Evolutionary conservation across 2,113 vertebrate genomes (phyloP), one percentile per base, ranked within the genome.

Genomic region (Morone saxatilis): DNA sequence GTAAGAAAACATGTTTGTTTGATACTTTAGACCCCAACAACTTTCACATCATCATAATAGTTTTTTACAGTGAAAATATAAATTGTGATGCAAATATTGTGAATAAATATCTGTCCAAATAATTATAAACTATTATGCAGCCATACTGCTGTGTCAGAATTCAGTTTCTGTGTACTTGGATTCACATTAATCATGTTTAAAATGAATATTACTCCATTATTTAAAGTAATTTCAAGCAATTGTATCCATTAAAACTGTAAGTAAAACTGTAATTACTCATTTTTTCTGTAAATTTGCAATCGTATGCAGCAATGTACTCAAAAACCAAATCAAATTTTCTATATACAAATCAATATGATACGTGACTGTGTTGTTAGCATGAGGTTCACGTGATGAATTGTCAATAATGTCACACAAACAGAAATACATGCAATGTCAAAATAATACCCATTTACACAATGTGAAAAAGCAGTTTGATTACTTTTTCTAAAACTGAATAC

Each of bases 401-500:
- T 43, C 40, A 45, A 4, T 65, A 43, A 43, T 19, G 60, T 7
- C 19, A 20, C 17, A 20, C 36, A 63, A 41, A 43, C 38, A 43
- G 40, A n/a, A 11, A 22, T 14, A 31, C 31, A 31, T 31, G 14
- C 10, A 8, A 47, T 47, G 13, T 25, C 41, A 63, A 43, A n/a
- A 13, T 11, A 63, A 43, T 13, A 43, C 7, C 6, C 5, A 19
- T 54, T 71, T 17, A 16, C 38, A 53, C 43, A 53, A 43, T 38
- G 20, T 38, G 2, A 8, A 54, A 16, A 86, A 73, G 17, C 16
- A n/a, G 48, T 59, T 41, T 57, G 4, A 63, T 38, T 95, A 96
- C 96, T 96, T 97, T 59, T 96, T 94, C 40, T 97, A 96, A 40
- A 97, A 84, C 94, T 90, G 88, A 96, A 83, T 0, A 96, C 95